Evolutionary conservation across 2,797 vertebrate species (phyloP).

Genomic region (Synaphobranchus kaupii): DNA sequence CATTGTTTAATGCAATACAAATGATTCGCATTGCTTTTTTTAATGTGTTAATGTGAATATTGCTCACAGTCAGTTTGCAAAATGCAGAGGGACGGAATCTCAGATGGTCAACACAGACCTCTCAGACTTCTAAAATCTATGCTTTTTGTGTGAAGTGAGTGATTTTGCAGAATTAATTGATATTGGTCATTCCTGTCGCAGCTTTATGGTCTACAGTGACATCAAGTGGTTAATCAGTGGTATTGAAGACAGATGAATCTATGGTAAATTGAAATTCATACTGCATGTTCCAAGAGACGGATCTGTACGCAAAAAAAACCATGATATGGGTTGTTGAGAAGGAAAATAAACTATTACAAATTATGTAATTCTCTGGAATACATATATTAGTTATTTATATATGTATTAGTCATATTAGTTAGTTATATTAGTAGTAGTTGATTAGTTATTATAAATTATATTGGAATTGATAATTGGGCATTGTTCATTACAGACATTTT

Average conservation of each 20-base stretch:
- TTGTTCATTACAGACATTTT: no score
- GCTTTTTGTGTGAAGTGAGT: background rate
- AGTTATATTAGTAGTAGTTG: no score
- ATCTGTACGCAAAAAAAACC: background rate
- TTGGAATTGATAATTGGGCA: no score
- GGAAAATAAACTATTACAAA: background rate
- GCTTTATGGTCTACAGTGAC: background rate
- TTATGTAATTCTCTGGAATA: background rate
- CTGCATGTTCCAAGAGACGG: background rate
- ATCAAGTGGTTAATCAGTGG: background rate
- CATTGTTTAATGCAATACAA: background rate
- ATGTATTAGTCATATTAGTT: no score
- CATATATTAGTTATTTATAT: no score
- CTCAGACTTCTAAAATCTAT: background rate
- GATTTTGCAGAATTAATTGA: background rate
- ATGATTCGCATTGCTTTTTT: background rate
- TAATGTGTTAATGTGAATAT: background rate
- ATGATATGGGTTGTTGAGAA: background rate
- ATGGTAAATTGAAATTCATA: background rate
- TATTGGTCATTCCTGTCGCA: background rate
- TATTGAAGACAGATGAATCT: background rate
- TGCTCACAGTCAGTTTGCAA: background rate
- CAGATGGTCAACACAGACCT: background rate
- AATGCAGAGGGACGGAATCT: background rate
- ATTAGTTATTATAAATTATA: no score